Base-by-base conservation (phyloP, 2,797 vertebrate species). In the Bucorvus abyssinicus region DNA sequence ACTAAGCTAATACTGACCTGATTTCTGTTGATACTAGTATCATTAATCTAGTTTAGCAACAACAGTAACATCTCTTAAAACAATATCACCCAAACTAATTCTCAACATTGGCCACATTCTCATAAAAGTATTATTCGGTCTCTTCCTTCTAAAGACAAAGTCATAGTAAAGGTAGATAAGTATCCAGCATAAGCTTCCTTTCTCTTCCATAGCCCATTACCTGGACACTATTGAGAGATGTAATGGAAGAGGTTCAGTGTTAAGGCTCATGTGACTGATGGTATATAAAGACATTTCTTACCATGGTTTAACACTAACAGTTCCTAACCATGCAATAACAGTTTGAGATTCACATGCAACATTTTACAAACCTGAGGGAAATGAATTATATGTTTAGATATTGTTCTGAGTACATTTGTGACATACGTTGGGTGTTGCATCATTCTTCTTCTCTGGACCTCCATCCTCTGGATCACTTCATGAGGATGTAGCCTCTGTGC, bases 351-450 rank as follows among this genome's bases (percentile, higher is more conserved):
- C 91, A 89, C 57, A 30, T 56, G 71, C 90, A 94, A 64, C 75
- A 85, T 78, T 94, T 96, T 90, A 97, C 93, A 96, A 97, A 90
- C 74, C 96, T 78, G 86, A 94, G 68, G 71, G 71, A 93, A 96
- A 96, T 4, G 5, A 91, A 96, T 88, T 95, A 91, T 34, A 95
- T 8, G 82, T 95, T 94, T 95, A 95, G 92, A 60, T 83, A 95
- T 38, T 86, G 82, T 55, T 95, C 92, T 92, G 92, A 95, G 84
- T 89, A 96, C 53, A 77, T 91, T 91, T 93, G 86, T 88, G 65
- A 98, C 99, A 97, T 98, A 99, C 99, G 99, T 99, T 49, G 99
- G 99, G 90, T 99, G 99, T 94, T 99, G 99, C 99, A 99, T 99
- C 99, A 99, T 98, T 89, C 99, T 97, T 92, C 99, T 98, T 82